Base-by-base conservation (phyloP, 2,113 vertebrate species). In the Pachyramphus minor region DNA sequence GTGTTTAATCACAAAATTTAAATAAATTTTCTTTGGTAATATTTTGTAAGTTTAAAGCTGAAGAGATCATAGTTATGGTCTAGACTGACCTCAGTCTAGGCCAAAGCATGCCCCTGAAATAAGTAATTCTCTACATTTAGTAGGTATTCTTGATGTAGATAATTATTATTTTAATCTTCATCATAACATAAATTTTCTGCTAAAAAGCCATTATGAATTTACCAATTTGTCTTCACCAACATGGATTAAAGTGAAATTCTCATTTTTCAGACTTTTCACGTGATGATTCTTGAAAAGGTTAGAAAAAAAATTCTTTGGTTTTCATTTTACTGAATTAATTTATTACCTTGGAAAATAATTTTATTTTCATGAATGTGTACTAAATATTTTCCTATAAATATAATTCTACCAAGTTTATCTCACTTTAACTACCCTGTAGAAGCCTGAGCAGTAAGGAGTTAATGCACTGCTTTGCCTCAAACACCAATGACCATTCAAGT, bases 161-260 rank as follows among this genome's bases (percentile, higher is more conserved):
- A 31, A 49, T 60, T 55, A 11, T 63, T 33, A 59, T 74, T 88
- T 66, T 37, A 47, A 60, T 84, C 4, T 67, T 89, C 5, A 33
- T 13, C 4, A 17, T 49, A 58, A 47, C 0, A 0, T 49, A 72
- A 56, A 3, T 23, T 71, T 85, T 80, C 47, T 63, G 4, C 18
- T 23, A 56, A 50, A 72, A 59, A 3, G 20, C 11, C 9, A 22
- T 63, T 35, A 27, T 27, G 3, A 27, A 12, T 58, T 85, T 66
- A 23, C 21, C 19, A 82, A 56, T 12, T 52, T 90, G 5, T 49
- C 23, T 52, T 90, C 39, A 63, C 22, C 33, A 68, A 37, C 22
- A 50, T 7, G 31, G 45, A 56, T 41, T 30, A 49, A 82, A 69
- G 8, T 2, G 6, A 47, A 79, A 67, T 44, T 62, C 5, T 58